These are phyloP conservation scores for Nesidiocoris tenuis DNA, from an alignment of 2,888 invertebrate species.

Conservation along the genomic window DNA sequence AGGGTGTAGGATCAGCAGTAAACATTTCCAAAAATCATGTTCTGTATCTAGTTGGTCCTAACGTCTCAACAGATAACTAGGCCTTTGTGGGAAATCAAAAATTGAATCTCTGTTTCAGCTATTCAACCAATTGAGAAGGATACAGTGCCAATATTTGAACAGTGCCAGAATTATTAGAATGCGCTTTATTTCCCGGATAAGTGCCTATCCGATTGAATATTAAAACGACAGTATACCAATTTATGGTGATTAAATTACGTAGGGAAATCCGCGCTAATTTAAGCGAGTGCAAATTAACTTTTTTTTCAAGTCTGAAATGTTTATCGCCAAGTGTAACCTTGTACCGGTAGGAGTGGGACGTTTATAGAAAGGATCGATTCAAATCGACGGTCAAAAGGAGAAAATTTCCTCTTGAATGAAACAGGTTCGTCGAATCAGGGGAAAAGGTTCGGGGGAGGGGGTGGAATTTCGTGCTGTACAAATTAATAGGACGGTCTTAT, in stretches of 20 bases:
- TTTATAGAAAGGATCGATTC: neutral
- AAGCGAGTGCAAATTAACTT: conserved; percentile 10
- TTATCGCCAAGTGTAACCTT: conserved; percentile 7
- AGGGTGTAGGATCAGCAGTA: too few species aligned
- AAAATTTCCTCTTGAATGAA: neutral
- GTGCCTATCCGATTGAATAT: too few species aligned
- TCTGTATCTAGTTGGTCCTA: too few species aligned
- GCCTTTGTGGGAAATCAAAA: too few species aligned
- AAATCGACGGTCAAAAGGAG: neutral
- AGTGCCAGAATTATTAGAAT: too few species aligned
- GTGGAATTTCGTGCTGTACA: conserved; percentile 15
- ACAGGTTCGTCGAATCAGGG: neutral
- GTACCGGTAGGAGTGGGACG: neutral
- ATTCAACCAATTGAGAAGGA: neutral
- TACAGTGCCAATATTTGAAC: neutral
- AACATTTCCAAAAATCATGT: too few species aligned
- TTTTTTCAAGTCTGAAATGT: too few species aligned
- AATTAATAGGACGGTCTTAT: conserved; percentile 34
- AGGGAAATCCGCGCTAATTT: conserved; percentile 23
- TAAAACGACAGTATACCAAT: too few species aligned
- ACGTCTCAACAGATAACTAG: too few species aligned
- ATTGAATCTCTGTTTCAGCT: neutral
- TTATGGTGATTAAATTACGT: conserved; percentile 19
- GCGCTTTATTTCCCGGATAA: too few species aligned
- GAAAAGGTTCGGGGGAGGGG: neutral